These are phyloP conservation scores for Parelbella ahira DNA, from an alignment of 2,888 invertebrate species.

Conservation along the genomic window DNA sequence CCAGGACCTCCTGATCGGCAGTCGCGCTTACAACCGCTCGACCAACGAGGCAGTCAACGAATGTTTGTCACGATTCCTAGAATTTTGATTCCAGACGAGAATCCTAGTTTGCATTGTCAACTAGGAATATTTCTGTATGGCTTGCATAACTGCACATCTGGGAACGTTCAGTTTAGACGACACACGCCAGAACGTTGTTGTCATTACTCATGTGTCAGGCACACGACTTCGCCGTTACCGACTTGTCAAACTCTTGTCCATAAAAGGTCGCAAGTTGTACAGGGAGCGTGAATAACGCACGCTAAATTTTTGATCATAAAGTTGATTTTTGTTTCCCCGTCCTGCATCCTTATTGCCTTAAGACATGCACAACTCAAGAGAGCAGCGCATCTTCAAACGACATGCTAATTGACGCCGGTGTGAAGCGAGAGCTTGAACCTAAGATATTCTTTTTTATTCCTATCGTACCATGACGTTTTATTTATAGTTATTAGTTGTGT, in stretches of 20 bases:
- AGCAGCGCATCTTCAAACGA: conserved; percentile 72
- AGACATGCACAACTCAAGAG: conserved; percentile 41
- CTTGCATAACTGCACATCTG: conserved; percentile 72
- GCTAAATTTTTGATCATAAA: conserved; percentile 44
- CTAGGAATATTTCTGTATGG: conserved; percentile 24
- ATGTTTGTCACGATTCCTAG: conserved; percentile 4
- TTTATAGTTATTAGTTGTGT: too few species aligned
- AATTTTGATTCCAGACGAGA: conserved; percentile 1
- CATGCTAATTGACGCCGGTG: conserved; percentile 75
- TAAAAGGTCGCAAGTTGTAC: conserved; percentile 50
- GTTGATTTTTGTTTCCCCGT: conserved; percentile 36
- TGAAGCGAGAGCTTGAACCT: conserved; percentile 55
- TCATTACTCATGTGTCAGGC: conserved; percentile 77
- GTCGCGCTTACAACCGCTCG: too few species aligned
- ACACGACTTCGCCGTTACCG: conserved; percentile 66
- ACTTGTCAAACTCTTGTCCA: conserved; percentile 44
- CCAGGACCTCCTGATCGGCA: too few species aligned
- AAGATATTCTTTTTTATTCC: conserved; percentile 47
- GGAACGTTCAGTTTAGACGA: conserved; percentile 59
- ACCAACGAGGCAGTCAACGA: too few species aligned
- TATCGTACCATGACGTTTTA: conserved; percentile 36
- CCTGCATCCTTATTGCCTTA: conserved; percentile 37
- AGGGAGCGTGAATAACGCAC: conserved; percentile 46
- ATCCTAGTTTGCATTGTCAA: conserved; percentile 18
- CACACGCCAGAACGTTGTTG: conserved; percentile 68